phyloP scores from a whole-genome alignment of 2,797 vertebrate genomes.

The Alcedo atthis region DNA sequence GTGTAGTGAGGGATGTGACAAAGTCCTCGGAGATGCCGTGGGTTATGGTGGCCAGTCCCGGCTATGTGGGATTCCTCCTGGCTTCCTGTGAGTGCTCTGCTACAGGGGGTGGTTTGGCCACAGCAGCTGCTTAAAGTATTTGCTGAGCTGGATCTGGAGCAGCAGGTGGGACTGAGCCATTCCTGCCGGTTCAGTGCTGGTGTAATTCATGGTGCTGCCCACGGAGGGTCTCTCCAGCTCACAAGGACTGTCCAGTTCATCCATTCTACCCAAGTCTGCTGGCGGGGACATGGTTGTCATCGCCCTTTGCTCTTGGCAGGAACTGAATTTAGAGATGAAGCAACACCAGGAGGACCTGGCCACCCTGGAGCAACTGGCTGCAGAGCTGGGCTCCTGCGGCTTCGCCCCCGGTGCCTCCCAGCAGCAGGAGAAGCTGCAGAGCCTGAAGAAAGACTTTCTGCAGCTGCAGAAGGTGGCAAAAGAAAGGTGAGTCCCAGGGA shows the following conservation, averaged over 20 bases:
- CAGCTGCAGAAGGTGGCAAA: constrained; percentile 85
- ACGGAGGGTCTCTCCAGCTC: neutral
- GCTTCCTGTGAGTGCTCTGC: neutral
- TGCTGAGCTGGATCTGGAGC: neutral
- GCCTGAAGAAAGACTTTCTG: constrained; percentile 85
- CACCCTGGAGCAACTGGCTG: constrained; percentile 83
- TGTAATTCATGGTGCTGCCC: neutral
- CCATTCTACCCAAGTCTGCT: neutral
- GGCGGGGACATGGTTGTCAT: accelerated
- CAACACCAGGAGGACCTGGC: constrained; percentile 87
- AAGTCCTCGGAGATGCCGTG: neutral
- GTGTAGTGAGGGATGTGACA: neutral
- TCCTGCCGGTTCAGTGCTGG: accelerated
- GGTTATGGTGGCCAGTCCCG: accelerated
- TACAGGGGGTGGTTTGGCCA: accelerated
- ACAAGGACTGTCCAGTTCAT: neutral
- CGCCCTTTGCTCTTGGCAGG: constrained; percentile 76
- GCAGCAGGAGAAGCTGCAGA: constrained; percentile 84
- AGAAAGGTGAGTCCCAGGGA: constrained; percentile 81
- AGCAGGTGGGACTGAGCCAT: neutral
- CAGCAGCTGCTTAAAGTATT: neutral
- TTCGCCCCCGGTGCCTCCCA: constrained; percentile 78
- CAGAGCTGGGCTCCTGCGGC: constrained; percentile 82
- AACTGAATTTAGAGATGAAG: constrained; percentile 87
- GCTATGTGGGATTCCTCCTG: neutral